Base-by-base conservation (phyloP, 2,888 invertebrate species). In the Taphrorychus bicolor region DNA sequence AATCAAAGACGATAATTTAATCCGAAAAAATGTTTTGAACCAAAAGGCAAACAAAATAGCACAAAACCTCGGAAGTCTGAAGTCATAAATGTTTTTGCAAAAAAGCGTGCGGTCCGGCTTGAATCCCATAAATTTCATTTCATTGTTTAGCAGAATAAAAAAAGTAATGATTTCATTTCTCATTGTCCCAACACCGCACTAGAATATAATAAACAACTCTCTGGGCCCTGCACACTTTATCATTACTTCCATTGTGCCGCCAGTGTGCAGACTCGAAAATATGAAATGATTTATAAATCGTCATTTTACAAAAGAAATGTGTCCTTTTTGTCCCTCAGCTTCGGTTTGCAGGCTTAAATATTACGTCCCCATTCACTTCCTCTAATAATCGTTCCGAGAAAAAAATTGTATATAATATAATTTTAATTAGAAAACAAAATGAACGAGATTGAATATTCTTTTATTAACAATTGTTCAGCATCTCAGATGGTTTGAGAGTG, bases 261-360 rank as follows among this genome's bases (percentile, higher is more conserved):
- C 65, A 66, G 59, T 59, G 73, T 76, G 76, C 74, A 76, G 73
- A 73, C 73, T 75, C 70, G 75, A 76, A 78, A 76, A 76, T 76
- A 76, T 75, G 76, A 77, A 78, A 75, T 74, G 76, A 76, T 76
- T 77, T 77, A 76, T 78, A 76, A 76, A 77, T 78, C 76, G 75
- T 75, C 74, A 71, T 74, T 72, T 73, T 70, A 72, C 66, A 70
- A 73, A 72, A 73, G 70, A 65, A 68, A 61, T 51, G 60, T 61
- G 60, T 66, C 66, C 60, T 57, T 66, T 66, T 61, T 66, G 66
- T 61, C 61, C 52, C 54, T 59, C 49, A 56, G 48, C 51, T 51
- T 66, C 59, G 56, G 56, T 66, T 56, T 60, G 66, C 60, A 32
- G 21, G 51, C 24, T 51, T 51, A 51, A 51, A 51, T 51, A 21